A percentile compares a stretch with the other conserved stretches of the same genome.
phyloP scores from a whole-genome alignment of 2,888 invertebrate species.

The Prosapia bicincta region DNA sequence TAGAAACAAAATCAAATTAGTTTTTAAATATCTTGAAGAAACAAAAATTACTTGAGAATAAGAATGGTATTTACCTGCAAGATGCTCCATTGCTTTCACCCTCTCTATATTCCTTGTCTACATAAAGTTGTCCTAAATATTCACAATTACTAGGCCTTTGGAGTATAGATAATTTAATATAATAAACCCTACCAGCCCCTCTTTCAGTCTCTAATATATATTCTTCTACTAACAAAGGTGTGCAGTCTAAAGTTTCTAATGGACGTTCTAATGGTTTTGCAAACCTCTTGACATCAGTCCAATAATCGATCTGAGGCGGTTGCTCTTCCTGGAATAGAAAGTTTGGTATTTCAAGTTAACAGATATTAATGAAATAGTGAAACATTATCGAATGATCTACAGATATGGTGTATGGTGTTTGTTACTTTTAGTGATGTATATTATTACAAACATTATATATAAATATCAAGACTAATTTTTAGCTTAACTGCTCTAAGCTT shows the following conservation, averaged over 20 bases:
- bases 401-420: too few species aligned
- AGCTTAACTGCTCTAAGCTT: too few species aligned
- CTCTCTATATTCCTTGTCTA: slow-evolving; percentile 78
- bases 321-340: background rate
- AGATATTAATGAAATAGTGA: too few species aligned
- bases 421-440: too few species aligned
- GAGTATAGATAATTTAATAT: slow-evolving; percentile 81
- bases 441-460: too few species aligned
- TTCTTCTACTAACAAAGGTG: slow-evolving; percentile 80
- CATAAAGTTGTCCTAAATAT: slow-evolving; percentile 85
- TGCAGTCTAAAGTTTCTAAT: slow-evolving; percentile 63
- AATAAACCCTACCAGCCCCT: slow-evolving; percentile 59
- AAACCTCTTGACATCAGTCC: slow-evolving; percentile 44
- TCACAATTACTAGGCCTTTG: slow-evolving; percentile 86
- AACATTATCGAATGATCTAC: too few species aligned
- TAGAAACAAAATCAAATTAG: too few species aligned
- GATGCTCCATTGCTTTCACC: slow-evolving; percentile 75
- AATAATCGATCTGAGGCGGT: slow-evolving; percentile 25
- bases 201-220: slow-evolving; percentile 85
- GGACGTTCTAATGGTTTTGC: slow-evolving; percentile 60
- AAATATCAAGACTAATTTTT: too few species aligned
- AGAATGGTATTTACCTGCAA: slow-evolving; percentile 57
- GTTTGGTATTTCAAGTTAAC: too few species aligned
- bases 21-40: too few species aligned
- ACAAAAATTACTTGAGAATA: too few species aligned